phyloP scores from a whole-genome alignment of 2,888 invertebrate genomes.

The Eupithecia abbreviata region DNA sequence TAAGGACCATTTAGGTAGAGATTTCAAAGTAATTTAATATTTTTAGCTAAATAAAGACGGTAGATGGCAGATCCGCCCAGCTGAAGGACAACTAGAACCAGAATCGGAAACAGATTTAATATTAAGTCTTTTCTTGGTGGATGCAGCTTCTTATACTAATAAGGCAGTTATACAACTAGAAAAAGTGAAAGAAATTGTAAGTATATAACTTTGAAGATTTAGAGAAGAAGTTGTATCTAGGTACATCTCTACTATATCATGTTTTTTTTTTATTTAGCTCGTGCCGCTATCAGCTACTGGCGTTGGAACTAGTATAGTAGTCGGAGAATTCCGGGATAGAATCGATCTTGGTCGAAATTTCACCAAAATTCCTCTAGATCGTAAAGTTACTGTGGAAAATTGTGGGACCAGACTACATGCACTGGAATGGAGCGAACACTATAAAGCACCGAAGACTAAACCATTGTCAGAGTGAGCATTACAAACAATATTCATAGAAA shows the following conservation, averaged over 20 bases:
- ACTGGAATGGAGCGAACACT: constrained; percentile 80
- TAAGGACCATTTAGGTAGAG: no score
- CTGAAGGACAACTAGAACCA: constrained; percentile 67
- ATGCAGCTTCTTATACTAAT: constrained; percentile 72
- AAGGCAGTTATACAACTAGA: constrained; percentile 74
- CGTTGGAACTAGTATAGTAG: constrained; percentile 86
- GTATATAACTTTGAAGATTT: constrained; percentile 41
- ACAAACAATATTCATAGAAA: background rate
- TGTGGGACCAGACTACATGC: constrained; percentile 80
- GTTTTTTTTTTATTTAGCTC: constrained; percentile 29
- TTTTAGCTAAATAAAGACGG: constrained; percentile 70
- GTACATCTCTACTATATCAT: background rate
- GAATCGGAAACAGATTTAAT: constrained; percentile 69
- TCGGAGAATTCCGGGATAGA: constrained; percentile 84
- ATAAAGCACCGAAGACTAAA: constrained; percentile 73
- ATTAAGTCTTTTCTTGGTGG: constrained; percentile 66
- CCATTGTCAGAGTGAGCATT: constrained; percentile 59
- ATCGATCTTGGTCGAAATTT: constrained; percentile 86
- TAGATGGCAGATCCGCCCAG: constrained; percentile 69
- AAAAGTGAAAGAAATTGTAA: constrained; percentile 76
- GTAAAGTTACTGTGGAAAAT: constrained; percentile 80
- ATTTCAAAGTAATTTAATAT: background rate
- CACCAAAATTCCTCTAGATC: constrained; percentile 77
- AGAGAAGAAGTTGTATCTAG: background rate
- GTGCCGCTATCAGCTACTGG: constrained; percentile 84